phyloP scores from a whole-genome alignment of 2,888 invertebrate genomes.

The Anthophora plumipes region DNA sequence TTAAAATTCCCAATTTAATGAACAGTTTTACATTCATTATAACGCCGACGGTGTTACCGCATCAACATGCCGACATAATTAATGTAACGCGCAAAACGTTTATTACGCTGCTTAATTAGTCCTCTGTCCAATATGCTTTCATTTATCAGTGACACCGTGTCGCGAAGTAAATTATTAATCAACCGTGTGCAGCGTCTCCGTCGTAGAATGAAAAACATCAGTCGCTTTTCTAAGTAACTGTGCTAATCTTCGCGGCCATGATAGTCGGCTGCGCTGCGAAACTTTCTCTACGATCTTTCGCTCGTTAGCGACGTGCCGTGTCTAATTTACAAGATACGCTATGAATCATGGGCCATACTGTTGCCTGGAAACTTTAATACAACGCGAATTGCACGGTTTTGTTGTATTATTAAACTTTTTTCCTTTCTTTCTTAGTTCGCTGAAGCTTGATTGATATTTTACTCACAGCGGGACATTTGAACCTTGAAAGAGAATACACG shows the following conservation, averaged over 20 bases:
- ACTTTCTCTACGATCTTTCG: constrained; percentile 54
- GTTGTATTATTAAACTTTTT: too few species aligned
- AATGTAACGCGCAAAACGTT: constrained; percentile 50
- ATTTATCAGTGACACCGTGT: constrained; percentile 46
- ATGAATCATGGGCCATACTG: constrained; percentile 54
- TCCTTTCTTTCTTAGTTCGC: too few species aligned
- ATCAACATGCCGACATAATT: constrained; percentile 49
- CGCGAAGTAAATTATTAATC: constrained; percentile 47
- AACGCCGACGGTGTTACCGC: constrained; percentile 29
- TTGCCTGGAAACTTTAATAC: constrained; percentile 42
- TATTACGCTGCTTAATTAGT: constrained; percentile 58
- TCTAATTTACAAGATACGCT: constrained; percentile 58
- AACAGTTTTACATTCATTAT: constrained; percentile 52
- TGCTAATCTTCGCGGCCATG: constrained; percentile 18
- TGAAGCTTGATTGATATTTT: too few species aligned
- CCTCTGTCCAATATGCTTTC: constrained; percentile 48
- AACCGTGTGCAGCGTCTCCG: constrained; percentile 10
- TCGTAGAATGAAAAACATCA: constrained; percentile 32
- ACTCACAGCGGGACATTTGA: too few species aligned
- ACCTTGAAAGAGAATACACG: too few species aligned
- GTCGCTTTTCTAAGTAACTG: constrained; percentile 30
- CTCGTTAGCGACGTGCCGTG: constrained; percentile 47
- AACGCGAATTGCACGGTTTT: constrained; percentile 18
- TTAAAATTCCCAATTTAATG: constrained; percentile 44
- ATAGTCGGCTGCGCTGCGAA: constrained; percentile 10